Evolutionary conservation across 2,888 invertebrate genomes (phyloP).

Genomic region (Sarcophaga rosellei): DNA sequence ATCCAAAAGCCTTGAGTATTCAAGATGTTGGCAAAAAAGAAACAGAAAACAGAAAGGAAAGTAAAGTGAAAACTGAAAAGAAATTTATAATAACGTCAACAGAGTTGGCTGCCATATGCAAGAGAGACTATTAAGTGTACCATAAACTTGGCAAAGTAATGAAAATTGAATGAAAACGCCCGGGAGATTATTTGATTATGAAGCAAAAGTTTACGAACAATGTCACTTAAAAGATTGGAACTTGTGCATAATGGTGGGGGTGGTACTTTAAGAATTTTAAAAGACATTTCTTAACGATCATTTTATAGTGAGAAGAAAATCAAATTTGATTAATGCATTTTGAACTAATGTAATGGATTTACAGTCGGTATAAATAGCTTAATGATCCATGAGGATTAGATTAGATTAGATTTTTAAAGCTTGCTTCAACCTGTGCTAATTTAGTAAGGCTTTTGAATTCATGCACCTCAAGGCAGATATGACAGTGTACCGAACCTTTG

Average conservation of each 20-base stretch:
- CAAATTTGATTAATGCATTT: neutral
- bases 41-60: neutral
- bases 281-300: neutral
- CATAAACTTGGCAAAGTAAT: constrained; percentile 53
- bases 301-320: neutral
- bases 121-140: constrained; percentile 50
- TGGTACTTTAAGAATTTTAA: neutral
- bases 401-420: no score
- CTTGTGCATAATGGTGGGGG: neutral
- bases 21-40: neutral
- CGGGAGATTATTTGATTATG: constrained; percentile 45
- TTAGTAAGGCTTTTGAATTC: no score
- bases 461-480: no score
- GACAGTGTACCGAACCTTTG: no score
- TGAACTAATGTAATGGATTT: no score
- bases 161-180: constrained; percentile 51
- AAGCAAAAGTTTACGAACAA: constrained; percentile 13
- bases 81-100: constrained; percentile 14
- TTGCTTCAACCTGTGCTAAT: no score
- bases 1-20: neutral
- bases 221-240: neutral
- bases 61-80: neutral
- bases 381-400: no score
- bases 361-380: no score
- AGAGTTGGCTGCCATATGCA: constrained; percentile 38